These are phyloP conservation scores for Steatocranus sp. DNA, from an alignment of 2,797 vertebrate genomes.

Conservation along the genomic window DNA sequence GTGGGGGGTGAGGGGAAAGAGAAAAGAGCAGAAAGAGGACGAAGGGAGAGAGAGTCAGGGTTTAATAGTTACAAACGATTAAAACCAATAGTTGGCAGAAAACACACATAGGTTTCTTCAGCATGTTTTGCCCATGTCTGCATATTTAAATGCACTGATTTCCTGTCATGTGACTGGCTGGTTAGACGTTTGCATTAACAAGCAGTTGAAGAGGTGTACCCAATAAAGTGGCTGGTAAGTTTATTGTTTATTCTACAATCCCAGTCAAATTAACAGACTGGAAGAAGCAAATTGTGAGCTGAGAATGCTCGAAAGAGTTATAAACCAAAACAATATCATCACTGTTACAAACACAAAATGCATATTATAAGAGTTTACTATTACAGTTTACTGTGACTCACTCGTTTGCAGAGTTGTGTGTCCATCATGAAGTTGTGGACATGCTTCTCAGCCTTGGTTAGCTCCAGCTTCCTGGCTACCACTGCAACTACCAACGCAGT, in stretches of 20 bases:
- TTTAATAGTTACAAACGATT: not conserved
- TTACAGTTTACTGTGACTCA: slow-evolving; percentile 47
- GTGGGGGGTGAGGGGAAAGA: not conserved
- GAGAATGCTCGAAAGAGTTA: not conserved
- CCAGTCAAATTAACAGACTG: not conserved
- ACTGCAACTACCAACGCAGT: slow-evolving; percentile 86
- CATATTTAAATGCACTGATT: not conserved
- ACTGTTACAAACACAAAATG: not conserved
- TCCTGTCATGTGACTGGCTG: not conserved
- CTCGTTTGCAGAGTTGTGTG: slow-evolving; percentile 90
- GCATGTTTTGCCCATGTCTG: not conserved
- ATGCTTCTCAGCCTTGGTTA: slow-evolving; percentile 92
- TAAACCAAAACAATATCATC: not conserved
- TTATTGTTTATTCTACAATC: not conserved
- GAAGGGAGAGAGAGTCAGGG: not conserved
- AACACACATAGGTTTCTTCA: not conserved
- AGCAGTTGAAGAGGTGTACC: not conserved
- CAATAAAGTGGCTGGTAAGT: not conserved
- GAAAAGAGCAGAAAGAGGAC: not conserved
- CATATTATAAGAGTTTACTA: not conserved
- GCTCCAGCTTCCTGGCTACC: slow-evolving; percentile 87
- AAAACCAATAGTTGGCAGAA: not conserved
- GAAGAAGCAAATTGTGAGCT: not conserved
- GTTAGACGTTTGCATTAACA: not conserved
- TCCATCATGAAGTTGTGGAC: slow-evolving; percentile 96